These are phyloP conservation scores for Lapara coniferarum DNA, from an alignment of 2,888 invertebrate genomes.

Conservation along the genomic window DNA sequence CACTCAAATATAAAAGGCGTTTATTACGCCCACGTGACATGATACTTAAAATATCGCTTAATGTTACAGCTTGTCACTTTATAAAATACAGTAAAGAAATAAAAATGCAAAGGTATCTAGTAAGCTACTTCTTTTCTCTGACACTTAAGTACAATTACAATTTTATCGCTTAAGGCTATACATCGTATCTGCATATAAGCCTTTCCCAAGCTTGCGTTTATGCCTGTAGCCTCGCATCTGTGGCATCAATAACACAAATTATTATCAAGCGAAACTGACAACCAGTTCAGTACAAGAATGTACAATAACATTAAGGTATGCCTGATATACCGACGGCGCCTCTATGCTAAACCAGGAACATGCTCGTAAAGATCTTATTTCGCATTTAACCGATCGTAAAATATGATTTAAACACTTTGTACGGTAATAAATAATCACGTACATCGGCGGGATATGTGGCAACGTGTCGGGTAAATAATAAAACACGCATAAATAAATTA, in stretches of 20 bases:
- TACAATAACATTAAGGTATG: slow-evolving; percentile 24
- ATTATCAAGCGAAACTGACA: slow-evolving; percentile 4
- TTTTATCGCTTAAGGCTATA: background rate
- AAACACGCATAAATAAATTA: slow-evolving; percentile 25
- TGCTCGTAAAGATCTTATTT: slow-evolving; percentile 66
- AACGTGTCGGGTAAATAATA: slow-evolving; percentile 47
- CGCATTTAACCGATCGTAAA: slow-evolving; percentile 63
- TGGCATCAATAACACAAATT: background rate
- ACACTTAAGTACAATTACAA: background rate
- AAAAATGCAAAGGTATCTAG: background rate
- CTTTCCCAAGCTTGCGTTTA: background rate
- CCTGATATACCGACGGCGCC: slow-evolving; percentile 62
- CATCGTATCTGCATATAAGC: background rate
- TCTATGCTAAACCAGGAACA: slow-evolving; percentile 55
- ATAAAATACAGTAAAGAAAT: background rate
- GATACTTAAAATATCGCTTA: background rate
- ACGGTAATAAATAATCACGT: slow-evolving; percentile 55
- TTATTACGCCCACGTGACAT: background rate
- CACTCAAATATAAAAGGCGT: slow-evolving; percentile 4
- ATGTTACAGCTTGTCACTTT: background rate
- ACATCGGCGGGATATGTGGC: slow-evolving; percentile 46
- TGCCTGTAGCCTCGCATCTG: background rate
- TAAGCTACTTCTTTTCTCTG: background rate
- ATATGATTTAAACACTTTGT: slow-evolving; percentile 60
- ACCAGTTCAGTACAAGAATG: slow-evolving; percentile 11